These are phyloP conservation scores for Dipodomys spectabilis DNA, from an alignment of 2,113 vertebrate species.

Conservation along the genomic window DNA sequence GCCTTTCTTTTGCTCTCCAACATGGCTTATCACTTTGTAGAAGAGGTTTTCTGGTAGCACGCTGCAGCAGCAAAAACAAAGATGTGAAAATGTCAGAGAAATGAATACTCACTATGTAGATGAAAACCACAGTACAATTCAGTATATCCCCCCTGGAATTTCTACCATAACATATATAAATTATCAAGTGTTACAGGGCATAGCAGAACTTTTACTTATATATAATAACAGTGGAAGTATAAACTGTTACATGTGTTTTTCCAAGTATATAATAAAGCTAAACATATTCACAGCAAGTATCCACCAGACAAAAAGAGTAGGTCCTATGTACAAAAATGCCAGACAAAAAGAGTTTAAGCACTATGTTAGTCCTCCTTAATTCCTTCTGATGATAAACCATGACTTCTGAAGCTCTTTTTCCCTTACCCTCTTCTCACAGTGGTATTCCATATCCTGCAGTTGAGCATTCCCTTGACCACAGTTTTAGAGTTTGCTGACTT, in stretches of 20 bases:
- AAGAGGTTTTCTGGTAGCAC: background rate
- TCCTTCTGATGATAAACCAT: background rate
- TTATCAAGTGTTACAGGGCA: background rate
- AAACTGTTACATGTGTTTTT: background rate
- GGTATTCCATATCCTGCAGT: background rate
- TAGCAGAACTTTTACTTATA: background rate
- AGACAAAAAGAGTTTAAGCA: too few species aligned
- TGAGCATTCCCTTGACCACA: background rate
- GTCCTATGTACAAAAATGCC: background rate
- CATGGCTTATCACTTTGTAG: background rate
- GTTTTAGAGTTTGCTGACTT: background rate
- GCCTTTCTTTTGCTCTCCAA: background rate
- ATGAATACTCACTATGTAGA: background rate
- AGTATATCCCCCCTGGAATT: background rate
- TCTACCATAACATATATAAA: constrained; percentile 12
- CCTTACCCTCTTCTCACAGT: background rate
- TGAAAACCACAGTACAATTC: background rate
- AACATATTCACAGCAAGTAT: background rate
- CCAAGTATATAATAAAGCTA: background rate
- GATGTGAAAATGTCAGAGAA: background rate
- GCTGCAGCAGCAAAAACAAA: constrained; percentile 1
- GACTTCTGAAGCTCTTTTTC: background rate
- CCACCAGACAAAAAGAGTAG: background rate
- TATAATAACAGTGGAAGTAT: background rate
- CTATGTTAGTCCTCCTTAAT: background rate